Conservation (phyloP, 2,888 invertebrate species). For the Creontiades dilutus region DNA sequence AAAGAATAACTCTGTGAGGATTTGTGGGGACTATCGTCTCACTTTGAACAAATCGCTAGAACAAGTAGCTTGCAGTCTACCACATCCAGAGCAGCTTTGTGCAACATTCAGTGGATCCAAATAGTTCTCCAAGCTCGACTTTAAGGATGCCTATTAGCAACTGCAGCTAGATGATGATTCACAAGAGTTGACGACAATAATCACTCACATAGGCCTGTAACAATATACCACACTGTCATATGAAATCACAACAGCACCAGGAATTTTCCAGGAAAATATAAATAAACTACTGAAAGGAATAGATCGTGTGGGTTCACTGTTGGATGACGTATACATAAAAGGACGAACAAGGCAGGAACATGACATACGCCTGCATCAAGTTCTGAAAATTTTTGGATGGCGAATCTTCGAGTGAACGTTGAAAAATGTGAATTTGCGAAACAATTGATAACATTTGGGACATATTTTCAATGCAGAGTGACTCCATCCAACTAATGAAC, state of each 20-base stretch:
- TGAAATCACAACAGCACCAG: slow-evolving; percentile 76
- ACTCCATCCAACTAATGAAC: slow-evolving; percentile 65
- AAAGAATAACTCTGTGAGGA: no score
- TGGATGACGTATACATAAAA: slow-evolving; percentile 68
- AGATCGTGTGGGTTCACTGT: slow-evolving; percentile 37
- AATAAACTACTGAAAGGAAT: slow-evolving; percentile 35
- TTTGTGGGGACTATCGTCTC: no score
- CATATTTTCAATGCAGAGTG: neutral
- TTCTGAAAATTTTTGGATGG: slow-evolving; percentile 47
- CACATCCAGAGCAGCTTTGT: no score
- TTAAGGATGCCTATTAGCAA: neutral
- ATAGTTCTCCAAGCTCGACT: no score
- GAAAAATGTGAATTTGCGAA: neutral
- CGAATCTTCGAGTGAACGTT: slow-evolving; percentile 57
- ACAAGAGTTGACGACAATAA: no score
- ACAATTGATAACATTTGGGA: slow-evolving; percentile 16
- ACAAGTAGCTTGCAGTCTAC: no score
- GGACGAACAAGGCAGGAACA: neutral
- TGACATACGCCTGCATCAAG: neutral
- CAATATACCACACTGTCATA: slow-evolving; percentile 73
- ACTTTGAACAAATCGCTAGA: no score
- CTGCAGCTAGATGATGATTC: neutral
- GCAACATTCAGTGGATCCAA: no score
- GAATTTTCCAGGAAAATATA: slow-evolving; percentile 66
- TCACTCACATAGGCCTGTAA: neutral